Base-by-base conservation (phyloP, 2,888 invertebrate genomes). In the Pherbina coryleti region DNA sequence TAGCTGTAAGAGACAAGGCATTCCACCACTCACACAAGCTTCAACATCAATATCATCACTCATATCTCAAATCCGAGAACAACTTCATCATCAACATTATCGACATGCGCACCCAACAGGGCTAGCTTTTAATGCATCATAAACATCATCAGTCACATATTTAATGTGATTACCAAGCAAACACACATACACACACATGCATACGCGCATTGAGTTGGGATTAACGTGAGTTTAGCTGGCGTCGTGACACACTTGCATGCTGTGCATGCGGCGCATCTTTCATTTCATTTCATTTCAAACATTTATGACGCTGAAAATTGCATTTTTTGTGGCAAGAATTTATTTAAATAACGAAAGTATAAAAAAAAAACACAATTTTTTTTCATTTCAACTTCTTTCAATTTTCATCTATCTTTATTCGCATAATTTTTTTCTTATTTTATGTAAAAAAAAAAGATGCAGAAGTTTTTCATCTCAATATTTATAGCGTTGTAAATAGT, bases 161-260 rank as follows among this genome's bases (percentile, higher is more conserved):
- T 51, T 53, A 64, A 74, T 74, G 25, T 51, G 64, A 74, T 74
- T 64, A 74, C 53, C n/a, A n/a, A 67, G 25, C 22, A 57, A 55
- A 44, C 31, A 37, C 57, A n/a, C 62, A 17, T n/a, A 31, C 28
- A 9, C 55, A 34, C 57, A 31, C 72, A n/a, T 19, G 11, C 69
- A n/a, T 37, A n/a, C 3, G n/a, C 31, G 2, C 62, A 25, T 1
- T 14, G 25, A 62, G 22, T 57, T 62, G 62, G 25, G 28, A 11
- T 28, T 62, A 28, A 28, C 11, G 31, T 31, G 3, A 31, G 64
- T 31, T n/a, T 4, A 1, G 28, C 1, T 64, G n/a, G 34, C 17
- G n/a, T n/a, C n/a, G 3, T 34, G 17, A n/a, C 64, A 25, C 14
- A 25, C 28, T 22, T 60, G 28, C 60, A 60, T 31, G 60, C 28